Conservation (phyloP, 2,113 vertebrate genomes). For the Tringa solitaria region DNA sequence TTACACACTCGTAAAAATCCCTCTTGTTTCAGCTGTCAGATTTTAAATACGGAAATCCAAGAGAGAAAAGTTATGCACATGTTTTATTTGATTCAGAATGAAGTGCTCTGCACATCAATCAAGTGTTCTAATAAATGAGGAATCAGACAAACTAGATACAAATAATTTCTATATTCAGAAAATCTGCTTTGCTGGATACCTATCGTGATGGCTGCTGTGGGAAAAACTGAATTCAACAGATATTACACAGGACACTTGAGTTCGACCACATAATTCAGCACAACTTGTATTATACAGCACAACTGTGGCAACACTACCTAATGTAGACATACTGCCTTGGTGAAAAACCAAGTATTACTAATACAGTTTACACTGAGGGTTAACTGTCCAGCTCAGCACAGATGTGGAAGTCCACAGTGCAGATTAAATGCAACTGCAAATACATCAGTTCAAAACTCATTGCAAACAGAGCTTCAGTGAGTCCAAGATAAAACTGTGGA, state of each 20-base stretch:
- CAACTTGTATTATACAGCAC: neutral
- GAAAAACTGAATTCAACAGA: neutral
- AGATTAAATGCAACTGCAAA: neutral
- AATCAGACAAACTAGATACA: neutral
- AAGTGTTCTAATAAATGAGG: slow-evolving; percentile 16
- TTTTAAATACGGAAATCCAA: slow-evolving; percentile 34
- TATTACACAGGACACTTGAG: neutral
- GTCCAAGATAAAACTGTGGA: slow-evolving; percentile 1
- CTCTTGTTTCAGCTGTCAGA: slow-evolving; percentile 12
- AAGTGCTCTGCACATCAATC: slow-evolving; percentile 17
- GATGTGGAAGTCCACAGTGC: neutral
- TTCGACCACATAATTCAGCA: neutral
- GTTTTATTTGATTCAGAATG: slow-evolving; percentile 5
- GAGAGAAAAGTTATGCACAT: slow-evolving; percentile 14
- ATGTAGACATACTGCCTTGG: neutral
- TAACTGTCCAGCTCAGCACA: neutral
- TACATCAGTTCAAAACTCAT: neutral
- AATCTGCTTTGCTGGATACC: neutral
- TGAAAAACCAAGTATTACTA: neutral
- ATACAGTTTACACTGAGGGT: neutral
- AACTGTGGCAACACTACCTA: neutral
- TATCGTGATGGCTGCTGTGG: neutral
- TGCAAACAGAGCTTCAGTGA: neutral
- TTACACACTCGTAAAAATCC: neutral
- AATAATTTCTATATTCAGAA: neutral